These are phyloP conservation scores for Tupiocoris notatus DNA, from an alignment of 2,888 invertebrate genomes.

Conservation along the genomic window DNA sequence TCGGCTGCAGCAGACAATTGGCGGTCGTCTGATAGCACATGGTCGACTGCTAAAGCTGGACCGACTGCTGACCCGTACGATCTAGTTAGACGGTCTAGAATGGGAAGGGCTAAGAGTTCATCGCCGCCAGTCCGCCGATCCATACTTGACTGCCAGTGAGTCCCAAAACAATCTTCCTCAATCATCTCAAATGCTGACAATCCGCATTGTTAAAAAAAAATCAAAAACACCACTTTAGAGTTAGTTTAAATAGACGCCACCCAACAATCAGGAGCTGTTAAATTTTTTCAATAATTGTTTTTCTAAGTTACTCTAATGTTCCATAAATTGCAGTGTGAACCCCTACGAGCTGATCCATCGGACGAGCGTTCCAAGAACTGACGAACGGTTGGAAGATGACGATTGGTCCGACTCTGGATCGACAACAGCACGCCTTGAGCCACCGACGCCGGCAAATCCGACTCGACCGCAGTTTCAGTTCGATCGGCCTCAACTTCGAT, in stretches of 20 bases:
- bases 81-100: slow-evolving; percentile 73
- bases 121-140: slow-evolving; percentile 55
- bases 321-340: slow-evolving; percentile 63
- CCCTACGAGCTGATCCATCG: slow-evolving; percentile 76
- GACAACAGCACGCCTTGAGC: slow-evolving; percentile 47
- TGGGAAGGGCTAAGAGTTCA: slow-evolving; percentile 52
- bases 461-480: background rate
- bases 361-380: slow-evolving; percentile 62
- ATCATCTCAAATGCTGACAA: too few species aligned
- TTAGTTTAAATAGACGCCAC: too few species aligned
- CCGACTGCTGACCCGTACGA: slow-evolving; percentile 71
- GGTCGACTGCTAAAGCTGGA: slow-evolving; percentile 51
- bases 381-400: slow-evolving; percentile 32
- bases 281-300: too few species aligned
- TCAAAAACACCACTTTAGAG: too few species aligned
- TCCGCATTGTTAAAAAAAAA: too few species aligned
- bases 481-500: slow-evolving; percentile 51
- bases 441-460: background rate
- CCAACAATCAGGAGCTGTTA: too few species aligned
- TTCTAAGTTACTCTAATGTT: too few species aligned
- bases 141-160: slow-evolving; percentile 70
- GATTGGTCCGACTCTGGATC: slow-evolving; percentile 46
- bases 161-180: too few species aligned
- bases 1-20: slow-evolving; percentile 1
- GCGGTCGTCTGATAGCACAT: slow-evolving; percentile 40